Evolutionary conservation across 2,797 vertebrate species (phyloP).

Genomic region (Glyptemys insculpta): DNA sequence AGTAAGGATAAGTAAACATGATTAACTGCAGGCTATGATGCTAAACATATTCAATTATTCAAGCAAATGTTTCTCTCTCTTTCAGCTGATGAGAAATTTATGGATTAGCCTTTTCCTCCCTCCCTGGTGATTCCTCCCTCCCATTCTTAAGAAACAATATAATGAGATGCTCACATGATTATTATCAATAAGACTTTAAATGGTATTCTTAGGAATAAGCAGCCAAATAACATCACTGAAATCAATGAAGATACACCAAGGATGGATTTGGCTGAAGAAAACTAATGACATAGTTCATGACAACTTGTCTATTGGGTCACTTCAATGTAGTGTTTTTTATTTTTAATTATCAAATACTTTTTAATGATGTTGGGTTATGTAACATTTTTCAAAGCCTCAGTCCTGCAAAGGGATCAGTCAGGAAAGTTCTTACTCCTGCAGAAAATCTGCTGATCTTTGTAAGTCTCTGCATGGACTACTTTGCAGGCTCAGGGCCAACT

Average conservation of each 20-base stretch:
- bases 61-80: slow-evolving; percentile 57
- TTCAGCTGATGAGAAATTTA: slow-evolving; percentile 75
- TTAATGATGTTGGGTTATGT: background rate
- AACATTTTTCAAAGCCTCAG: background rate
- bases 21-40: slow-evolving; percentile 70
- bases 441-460: background rate
- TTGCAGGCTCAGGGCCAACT: background rate
- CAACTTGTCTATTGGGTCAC: background rate
- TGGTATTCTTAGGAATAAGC: slow-evolving; percentile 32
- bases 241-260: slow-evolving; percentile 19
- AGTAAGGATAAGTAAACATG: slow-evolving; percentile 66
- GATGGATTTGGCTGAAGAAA: slow-evolving; percentile 29
- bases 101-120: slow-evolving; percentile 67
- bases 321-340: background rate
- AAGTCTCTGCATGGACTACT: background rate
- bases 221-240: slow-evolving; percentile 54
- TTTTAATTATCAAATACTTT: background rate
- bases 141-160: slow-evolving; percentile 61
- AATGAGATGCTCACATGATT: slow-evolving; percentile 64
- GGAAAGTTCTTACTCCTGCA: background rate
- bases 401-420: background rate
- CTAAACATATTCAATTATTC: slow-evolving; percentile 76
- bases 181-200: slow-evolving; percentile 64
- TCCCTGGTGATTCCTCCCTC: slow-evolving; percentile 59
- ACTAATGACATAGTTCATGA: background rate